Percentiles rank a stretch among this genome's conserved stretches.
Conservation (phyloP, 2,888 invertebrate species). For the Lumbricus terrestris region DNA sequence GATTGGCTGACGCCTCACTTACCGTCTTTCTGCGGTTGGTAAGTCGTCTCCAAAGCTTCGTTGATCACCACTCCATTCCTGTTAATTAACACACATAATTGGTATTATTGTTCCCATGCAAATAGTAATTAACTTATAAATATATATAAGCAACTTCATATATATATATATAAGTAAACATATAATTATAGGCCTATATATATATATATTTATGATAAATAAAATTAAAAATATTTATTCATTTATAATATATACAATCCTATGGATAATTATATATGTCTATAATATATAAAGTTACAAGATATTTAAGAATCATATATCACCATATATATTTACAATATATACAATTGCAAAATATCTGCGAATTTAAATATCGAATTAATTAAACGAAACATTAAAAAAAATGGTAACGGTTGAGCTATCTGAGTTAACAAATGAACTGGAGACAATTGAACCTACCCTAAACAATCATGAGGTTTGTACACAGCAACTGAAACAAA, state of each 20-base stretch:
- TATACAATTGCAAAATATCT: too few species aligned
- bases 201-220: too few species aligned
- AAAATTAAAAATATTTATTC: too few species aligned
- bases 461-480: constrained; percentile 44
- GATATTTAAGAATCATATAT: too few species aligned
- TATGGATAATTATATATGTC: too few species aligned
- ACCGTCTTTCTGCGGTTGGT: constrained; percentile 5
- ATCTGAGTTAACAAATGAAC: background rate
- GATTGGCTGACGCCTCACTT: too few species aligned
- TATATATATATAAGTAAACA: too few species aligned
- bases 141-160: too few species aligned
- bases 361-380: background rate
- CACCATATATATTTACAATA: too few species aligned
- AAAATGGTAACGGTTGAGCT: background rate
- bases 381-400: background rate
- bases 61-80: background rate
- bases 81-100: background rate
- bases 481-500: constrained; percentile 45
- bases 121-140: background rate
- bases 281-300: too few species aligned
- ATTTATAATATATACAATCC: too few species aligned
- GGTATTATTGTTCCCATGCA: background rate
- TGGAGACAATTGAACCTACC: constrained; percentile 28
- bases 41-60: background rate
- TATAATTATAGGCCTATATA: too few species aligned